Percentiles rank a stretch among this genome's conserved stretches.
Conservation (phyloP, 2,888 invertebrate species). For the Anagyrus pseudococci region DNA sequence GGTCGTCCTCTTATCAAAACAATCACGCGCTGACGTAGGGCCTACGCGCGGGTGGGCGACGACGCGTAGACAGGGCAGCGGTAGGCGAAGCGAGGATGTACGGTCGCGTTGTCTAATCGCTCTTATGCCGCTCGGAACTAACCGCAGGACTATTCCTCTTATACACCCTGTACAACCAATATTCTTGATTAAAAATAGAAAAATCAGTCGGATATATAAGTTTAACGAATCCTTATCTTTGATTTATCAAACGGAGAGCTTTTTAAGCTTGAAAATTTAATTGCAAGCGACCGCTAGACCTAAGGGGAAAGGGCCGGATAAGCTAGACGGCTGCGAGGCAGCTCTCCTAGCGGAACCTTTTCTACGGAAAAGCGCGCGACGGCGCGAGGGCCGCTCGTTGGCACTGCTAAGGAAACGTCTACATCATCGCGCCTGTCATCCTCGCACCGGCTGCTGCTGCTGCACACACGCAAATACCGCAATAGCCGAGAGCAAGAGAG, state of each 20-base stretch:
- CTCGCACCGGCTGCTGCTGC: conserved; percentile 34
- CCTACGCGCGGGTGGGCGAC: not conserved
- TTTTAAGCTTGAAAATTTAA: too few relatives aligned
- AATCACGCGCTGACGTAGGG: conserved; percentile 5
- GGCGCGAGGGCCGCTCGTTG: conserved; percentile 21
- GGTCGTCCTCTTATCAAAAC: conserved; percentile 22
- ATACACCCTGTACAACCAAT: too few relatives aligned
- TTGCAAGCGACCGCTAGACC: too few relatives aligned
- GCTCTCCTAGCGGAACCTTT: too few relatives aligned
- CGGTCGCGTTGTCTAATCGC: conserved; percentile 11
- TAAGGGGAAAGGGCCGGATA: too few relatives aligned
- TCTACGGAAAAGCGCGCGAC: conserved; percentile 9
- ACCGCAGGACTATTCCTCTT: too few relatives aligned
- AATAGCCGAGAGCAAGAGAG: not conserved
- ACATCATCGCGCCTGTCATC: conserved; percentile 44
- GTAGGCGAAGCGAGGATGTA: not conserved
- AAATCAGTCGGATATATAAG: too few relatives aligned
- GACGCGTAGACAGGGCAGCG: not conserved
- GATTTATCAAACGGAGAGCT: too few relatives aligned
- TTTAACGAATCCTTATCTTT: too few relatives aligned
- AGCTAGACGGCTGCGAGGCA: too few relatives aligned
- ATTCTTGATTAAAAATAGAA: too few relatives aligned
- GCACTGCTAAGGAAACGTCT: conserved; percentile 35
- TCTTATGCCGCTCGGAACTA: too few relatives aligned
- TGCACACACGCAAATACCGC: conserved; percentile 46